Conservation (phyloP, 1,140 invertebrate genomes). For the Drosophila malerkotliana region DNA sequence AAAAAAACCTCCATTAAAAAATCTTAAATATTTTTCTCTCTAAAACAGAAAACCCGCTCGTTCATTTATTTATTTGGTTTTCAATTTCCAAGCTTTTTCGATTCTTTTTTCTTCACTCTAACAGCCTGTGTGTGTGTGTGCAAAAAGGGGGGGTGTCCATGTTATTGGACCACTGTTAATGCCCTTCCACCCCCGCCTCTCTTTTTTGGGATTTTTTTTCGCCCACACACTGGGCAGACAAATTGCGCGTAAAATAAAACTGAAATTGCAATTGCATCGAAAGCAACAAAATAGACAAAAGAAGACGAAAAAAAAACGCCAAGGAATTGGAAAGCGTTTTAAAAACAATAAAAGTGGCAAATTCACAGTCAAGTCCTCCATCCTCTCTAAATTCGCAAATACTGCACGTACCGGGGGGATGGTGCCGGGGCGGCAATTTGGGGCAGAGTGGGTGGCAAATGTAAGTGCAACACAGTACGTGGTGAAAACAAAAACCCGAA, state of each 20-base stretch:
- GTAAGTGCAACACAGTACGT: constrained; percentile 1
- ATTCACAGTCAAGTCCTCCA: constrained; percentile 29
- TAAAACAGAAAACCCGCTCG: constrained; percentile 22
- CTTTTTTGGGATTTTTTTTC: constrained; percentile 11
- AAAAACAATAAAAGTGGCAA: constrained; percentile 63
- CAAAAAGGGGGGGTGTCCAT: neutral
- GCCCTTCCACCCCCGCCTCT: neutral
- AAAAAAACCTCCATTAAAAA: neutral
- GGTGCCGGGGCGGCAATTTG: neutral
- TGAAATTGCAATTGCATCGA: constrained; percentile 43
- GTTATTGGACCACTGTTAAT: constrained; percentile 7
- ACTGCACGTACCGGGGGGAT: constrained; percentile 33
- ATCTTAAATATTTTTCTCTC: neutral
- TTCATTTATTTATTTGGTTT: constrained; percentile 62
- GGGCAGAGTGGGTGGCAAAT: neutral
- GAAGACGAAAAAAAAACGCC: neutral
- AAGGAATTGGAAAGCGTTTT: constrained; percentile 58
- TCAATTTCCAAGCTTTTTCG: constrained; percentile 41
- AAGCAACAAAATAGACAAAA: constrained; percentile 19
- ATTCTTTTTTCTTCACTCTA: constrained; percentile 26
- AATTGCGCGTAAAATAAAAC: constrained; percentile 65
- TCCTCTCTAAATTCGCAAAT: constrained; percentile 40
- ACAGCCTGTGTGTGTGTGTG: neutral
- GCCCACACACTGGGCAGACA: constrained; percentile 27
- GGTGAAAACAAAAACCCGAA: constrained; percentile 12